These are phyloP conservation scores for Xyliphius kryptos DNA, from an alignment of 2,113 vertebrate genomes.

Conservation along the genomic window DNA sequence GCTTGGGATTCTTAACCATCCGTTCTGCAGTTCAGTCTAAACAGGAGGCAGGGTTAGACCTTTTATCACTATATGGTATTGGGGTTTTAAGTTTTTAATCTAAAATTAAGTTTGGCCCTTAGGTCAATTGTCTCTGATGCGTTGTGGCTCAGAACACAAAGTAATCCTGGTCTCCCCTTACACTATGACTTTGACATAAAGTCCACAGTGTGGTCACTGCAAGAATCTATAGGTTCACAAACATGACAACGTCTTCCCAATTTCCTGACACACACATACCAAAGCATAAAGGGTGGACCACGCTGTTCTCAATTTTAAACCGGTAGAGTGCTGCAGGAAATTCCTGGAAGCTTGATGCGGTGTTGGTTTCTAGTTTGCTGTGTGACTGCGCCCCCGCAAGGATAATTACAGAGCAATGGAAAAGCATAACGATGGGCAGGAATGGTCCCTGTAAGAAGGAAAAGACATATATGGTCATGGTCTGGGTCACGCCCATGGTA, in stretches of 20 bases:
- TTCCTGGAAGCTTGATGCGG: constrained; percentile 28
- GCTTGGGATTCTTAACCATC: too few species aligned
- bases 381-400: constrained; percentile 33
- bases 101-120: too few species aligned
- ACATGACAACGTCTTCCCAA: neutral
- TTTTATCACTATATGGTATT: too few species aligned
- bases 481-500: neutral
- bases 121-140: neutral
- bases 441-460: constrained; percentile 42
- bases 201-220: neutral
- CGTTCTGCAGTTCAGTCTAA: too few species aligned
- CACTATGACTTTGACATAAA: neutral
- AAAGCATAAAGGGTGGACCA: constrained; percentile 14
- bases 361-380: constrained; percentile 30
- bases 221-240: constrained; percentile 8
- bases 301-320: constrained; percentile 17
- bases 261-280: constrained; percentile 9
- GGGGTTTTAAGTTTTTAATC: too few species aligned
- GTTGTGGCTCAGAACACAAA: neutral
- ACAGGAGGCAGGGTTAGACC: too few species aligned
- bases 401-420: constrained; percentile 55
- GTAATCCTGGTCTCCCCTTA: neutral
- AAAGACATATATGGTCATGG: constrained; percentile 54
- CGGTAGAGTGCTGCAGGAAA: constrained; percentile 28
- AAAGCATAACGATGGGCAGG: constrained; percentile 40